A percentile compares a stretch with the other conserved stretches of the same genome.
Evolutionary conservation across 2,888 invertebrate genomes (phyloP).

Genomic region (Dinocampus coccinellae): DNA sequence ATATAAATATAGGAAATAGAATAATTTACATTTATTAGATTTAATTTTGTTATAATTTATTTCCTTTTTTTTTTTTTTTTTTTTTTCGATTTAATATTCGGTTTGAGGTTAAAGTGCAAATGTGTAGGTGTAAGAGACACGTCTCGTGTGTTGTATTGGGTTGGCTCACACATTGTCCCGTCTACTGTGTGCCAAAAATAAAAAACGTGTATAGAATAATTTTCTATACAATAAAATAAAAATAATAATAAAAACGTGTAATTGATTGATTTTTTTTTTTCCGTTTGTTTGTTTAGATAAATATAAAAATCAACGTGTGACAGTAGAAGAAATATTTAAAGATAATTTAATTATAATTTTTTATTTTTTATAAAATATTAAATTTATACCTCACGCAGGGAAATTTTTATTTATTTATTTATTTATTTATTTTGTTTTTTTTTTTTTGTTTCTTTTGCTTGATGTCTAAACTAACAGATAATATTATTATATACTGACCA

Average conservation of each 20-base stretch:
- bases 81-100: constrained; percentile 61
- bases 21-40: too few species aligned
- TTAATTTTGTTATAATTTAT: too few species aligned
- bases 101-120: constrained; percentile 52
- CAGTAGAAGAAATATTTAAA: too few species aligned
- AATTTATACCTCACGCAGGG: too few species aligned
- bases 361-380: too few species aligned
- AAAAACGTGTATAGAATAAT: constrained; percentile 56
- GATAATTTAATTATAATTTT: too few species aligned
- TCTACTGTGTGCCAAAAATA: constrained; percentile 48
- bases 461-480: constrained; percentile 39
- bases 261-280: background rate
- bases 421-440: constrained; percentile 2
- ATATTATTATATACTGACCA: constrained; percentile 34
- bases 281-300: too few species aligned
- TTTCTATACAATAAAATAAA: constrained; percentile 13
- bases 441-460: constrained; percentile 14
- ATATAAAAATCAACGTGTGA: background rate
- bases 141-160: constrained; percentile 48
- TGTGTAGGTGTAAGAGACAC: constrained; percentile 57
- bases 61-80: background rate
- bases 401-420: background rate
- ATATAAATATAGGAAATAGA: too few species aligned
- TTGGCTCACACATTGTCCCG: constrained; percentile 53
- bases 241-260: background rate